A percentile compares a stretch with the other conserved stretches of the same genome.
Conservation (phyloP, 64 coral and sea anemone species). For the Porites lutea region DNA sequence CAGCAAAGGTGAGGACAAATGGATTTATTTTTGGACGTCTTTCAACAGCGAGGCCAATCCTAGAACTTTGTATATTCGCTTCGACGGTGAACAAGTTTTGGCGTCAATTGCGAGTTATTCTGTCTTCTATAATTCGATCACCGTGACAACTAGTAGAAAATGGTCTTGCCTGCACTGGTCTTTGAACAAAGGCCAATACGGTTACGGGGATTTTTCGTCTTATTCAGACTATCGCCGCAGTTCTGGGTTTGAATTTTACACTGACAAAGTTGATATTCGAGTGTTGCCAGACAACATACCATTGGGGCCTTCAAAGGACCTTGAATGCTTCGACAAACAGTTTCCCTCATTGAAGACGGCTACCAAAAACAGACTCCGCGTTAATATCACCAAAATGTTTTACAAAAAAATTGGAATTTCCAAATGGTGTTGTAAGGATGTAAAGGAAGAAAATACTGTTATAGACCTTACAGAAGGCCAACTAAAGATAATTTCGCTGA, state of each 20-base stretch:
- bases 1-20: background rate
- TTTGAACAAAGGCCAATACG: constrained; percentile 30
- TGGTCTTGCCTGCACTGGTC: constrained; percentile 35
- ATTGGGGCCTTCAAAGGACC: no score
- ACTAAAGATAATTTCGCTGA: no score
- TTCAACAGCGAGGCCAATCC: constrained; percentile 8
- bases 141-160: background rate
- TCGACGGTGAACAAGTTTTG: constrained; percentile 3
- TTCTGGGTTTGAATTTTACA: no score
- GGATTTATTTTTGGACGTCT: background rate
- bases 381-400: constrained; percentile 16
- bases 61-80: constrained; percentile 36
- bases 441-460: background rate
- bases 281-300: no score
- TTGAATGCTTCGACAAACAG: background rate
- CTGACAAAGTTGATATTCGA: no score
- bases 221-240: no score
- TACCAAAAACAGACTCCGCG: background rate
- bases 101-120: constrained; percentile 1
- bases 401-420: constrained; percentile 24
- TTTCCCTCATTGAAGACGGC: constrained; percentile 13
- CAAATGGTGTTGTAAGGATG: constrained; percentile 18
- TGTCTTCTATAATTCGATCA: no score
- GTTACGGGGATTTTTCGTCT: no score
- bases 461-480: background rate